These are phyloP conservation scores for Oncorhynchus clarkii DNA, from an alignment of 2,113 vertebrate species.

Conservation along the genomic window DNA sequence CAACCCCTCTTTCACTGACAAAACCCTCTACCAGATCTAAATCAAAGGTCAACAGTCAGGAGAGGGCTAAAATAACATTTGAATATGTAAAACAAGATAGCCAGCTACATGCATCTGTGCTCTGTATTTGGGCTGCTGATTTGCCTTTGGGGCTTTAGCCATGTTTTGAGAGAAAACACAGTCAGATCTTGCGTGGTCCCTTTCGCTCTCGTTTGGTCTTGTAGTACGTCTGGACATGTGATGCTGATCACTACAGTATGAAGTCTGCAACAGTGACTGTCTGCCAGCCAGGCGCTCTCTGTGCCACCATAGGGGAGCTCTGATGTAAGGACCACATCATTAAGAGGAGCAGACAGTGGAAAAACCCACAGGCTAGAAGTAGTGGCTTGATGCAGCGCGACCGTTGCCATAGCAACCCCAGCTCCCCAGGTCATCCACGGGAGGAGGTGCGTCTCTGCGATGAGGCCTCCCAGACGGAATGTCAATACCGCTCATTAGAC, in stretches of 20 bases:
- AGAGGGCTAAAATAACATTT: constrained; percentile 25
- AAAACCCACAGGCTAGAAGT: constrained; percentile 47
- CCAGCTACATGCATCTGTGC: constrained; percentile 5
- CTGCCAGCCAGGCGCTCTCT: constrained; percentile 13
- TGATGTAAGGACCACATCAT: constrained; percentile 45
- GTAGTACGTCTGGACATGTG: too few relatives aligned
- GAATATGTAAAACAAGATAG: constrained; percentile 52
- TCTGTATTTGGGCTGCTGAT: constrained; percentile 30
- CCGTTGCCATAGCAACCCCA: constrained; percentile 63
- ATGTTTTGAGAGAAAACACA: not conserved
- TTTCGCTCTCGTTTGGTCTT: not conserved
- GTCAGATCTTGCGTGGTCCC: constrained; percentile 21
- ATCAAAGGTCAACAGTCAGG: not conserved
- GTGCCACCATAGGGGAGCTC: constrained; percentile 11
- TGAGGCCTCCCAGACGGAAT: constrained; percentile 31
- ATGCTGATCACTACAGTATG: constrained; percentile 22
- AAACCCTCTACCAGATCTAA: not conserved
- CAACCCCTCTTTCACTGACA: not conserved
- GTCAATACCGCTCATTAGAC: constrained; percentile 32
- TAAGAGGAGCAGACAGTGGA: constrained; percentile 54
- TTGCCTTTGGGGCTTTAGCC: constrained; percentile 20
- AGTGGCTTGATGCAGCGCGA: constrained; percentile 30
- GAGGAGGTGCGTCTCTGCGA: not conserved
- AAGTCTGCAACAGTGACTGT: constrained; percentile 16
- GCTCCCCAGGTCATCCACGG: constrained; percentile 47